Evolutionary conservation across 2,797 vertebrate species (phyloP), one percentile per base, ranked within the genome.

Genomic region (Nannoperca australis): DNA sequence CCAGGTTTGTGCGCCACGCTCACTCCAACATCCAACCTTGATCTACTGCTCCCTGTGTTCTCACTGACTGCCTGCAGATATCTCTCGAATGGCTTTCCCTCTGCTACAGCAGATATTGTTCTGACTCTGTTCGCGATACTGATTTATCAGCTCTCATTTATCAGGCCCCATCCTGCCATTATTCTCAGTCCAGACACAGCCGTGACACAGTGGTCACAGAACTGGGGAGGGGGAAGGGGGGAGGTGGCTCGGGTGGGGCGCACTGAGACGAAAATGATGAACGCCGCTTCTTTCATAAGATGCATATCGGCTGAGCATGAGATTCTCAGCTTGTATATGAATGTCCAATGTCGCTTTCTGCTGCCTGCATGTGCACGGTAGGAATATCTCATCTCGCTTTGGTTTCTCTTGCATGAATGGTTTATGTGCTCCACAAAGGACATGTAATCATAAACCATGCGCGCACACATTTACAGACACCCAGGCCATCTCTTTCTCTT

Each of bases 71-170:
- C 81, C 49, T 81, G 74, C 81, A 51, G 87, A 85, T 86, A 83
- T 83, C 78, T 91, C 65, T 81, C 42, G 20, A 71, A 75, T 13
- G 82, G 78, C 82, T 79, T 45, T 60, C 68, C 85, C 79, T 89
- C 88, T 89, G 79, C 90, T 89, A 73, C 88, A 62, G 84, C 84
- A 88, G 91, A 92, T 90, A 91, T 93, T 91, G 87, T 89, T 91
- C 89, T 78, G 76, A 73, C 82, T 84, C 83, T 79, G 84, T 86
- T 79, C 40, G 22, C 17, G 58, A 88, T 69, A 58, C 89, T 89
- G 90, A 92, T 94, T 92, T 88, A 93, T 93, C 87, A 82, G 78
- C 70, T 67, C 83, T 81, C 81, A 82, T 93, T 92, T 88, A 92
- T 93, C 90, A 91, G 87, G 73, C 83, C 85, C 79, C 82, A 7